Base-by-base conservation (phyloP, 2,113 vertebrate genomes). In the Eretmochelys imbricata region DNA sequence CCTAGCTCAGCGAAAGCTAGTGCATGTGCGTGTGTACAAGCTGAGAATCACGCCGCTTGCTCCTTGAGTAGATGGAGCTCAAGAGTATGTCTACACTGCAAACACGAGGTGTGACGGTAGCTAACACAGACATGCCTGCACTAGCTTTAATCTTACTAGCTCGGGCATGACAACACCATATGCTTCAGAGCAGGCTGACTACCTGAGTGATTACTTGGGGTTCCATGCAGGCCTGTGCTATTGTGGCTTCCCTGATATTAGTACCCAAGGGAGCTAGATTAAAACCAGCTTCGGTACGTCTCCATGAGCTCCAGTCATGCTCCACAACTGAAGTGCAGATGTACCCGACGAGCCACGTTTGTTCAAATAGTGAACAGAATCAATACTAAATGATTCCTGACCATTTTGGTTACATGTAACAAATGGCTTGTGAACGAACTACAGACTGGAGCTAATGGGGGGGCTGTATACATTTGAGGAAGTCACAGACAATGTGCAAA, bases 311-410 rank as follows among this genome's bases (percentile, higher is more conserved):
- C 31, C 62, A 35, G 31, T 35, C 62, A 35, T 13, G n/a, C 14
- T 2, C 31, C 62, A 65, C 62, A 35, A 65, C 16, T 65, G 31
- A 14, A 31, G 62, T n/a, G 31, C 19, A n/a, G 31, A 35, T 65
- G 62, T 65, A 65, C 76, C 79, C 81, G 42, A 53, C 88, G 91
- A 86, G 31, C 81, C 79, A 35, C 55, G 6, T 91, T 51, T 76
- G 25, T 72, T 57, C 1, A 8, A 75, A 54, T 35, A 11, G 9
- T 8, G 35, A 22, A 48, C 0, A 5, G 80, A 11, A 86, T 25
- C 69, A 24, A 50, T 79, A 9, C 0, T 9, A 55, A 83, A 50
- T 3, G 57, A 72, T 48, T 87, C 35, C 7, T 0, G 1, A 10
- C 31, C 38, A 11, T 62, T 84, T 80, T 25, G 75, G 76, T 89